phyloP scores from a whole-genome alignment of 2,888 invertebrate species.

The Heliothis peltigera region DNA sequence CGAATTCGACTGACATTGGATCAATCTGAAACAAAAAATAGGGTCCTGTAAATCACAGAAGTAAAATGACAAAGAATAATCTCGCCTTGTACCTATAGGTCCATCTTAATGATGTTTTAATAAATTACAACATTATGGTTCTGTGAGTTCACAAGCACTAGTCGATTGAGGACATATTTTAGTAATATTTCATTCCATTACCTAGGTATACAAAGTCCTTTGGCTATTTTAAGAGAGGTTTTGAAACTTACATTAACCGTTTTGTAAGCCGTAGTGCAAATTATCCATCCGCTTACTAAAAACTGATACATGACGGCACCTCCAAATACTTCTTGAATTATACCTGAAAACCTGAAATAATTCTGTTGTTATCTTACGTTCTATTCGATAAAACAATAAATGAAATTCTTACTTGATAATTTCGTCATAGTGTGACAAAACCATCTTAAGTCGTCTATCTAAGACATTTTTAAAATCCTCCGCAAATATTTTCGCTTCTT shows the following conservation, averaged over 20 bases:
- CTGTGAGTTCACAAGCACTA: too few relatives aligned
- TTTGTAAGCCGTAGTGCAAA: conserved; percentile 67
- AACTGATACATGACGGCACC: conserved; percentile 63
- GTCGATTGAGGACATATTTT: too few relatives aligned
- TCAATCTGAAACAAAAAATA: conserved; percentile 51
- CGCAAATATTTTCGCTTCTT: conserved; percentile 50
- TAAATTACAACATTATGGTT: too few relatives aligned
- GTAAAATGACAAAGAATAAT: too few relatives aligned
- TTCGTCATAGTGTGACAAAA: conserved; percentile 34
- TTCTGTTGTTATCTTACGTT: not conserved
- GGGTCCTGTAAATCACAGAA: not conserved
- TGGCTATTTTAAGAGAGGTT: too few relatives aligned
- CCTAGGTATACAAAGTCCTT: too few relatives aligned
- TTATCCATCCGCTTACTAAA: conserved; percentile 66
- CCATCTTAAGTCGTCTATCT: conserved; percentile 28
- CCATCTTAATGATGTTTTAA: too few relatives aligned
- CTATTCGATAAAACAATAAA: not conserved
- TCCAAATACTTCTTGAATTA: conserved; percentile 56
- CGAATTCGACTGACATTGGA: conserved; percentile 70
- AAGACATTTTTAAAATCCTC: conserved; percentile 13
- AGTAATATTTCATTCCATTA: too few relatives aligned
- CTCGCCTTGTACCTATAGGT: too few relatives aligned
- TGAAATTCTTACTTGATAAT: conserved; percentile 39
- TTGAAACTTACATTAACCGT: conserved; percentile 55
- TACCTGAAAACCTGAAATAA: conserved; percentile 29